phyloP scores from a whole-genome alignment of 1,140 invertebrate species.

The Idris sp. region DNA sequence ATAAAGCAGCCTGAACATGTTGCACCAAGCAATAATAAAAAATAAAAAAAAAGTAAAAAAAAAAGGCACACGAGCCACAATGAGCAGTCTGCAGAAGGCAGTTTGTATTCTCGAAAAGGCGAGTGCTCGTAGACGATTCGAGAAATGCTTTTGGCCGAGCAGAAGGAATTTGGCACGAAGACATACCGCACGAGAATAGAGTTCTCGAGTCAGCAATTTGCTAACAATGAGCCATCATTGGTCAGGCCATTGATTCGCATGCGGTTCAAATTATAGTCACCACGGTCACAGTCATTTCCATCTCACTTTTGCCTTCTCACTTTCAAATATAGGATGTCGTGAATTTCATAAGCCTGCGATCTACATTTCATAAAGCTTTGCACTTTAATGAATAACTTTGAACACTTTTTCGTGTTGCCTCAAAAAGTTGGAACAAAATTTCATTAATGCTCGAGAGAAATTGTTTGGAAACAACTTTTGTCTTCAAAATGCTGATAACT shows the following conservation, averaged over 20 bases:
- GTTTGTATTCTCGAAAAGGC: slow-evolving; percentile 20
- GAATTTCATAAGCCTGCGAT: slow-evolving; percentile 48
- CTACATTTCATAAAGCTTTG: no score
- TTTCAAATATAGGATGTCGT: slow-evolving; percentile 11
- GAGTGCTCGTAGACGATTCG: slow-evolving; percentile 26
- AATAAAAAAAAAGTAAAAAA: slow-evolving; percentile 19
- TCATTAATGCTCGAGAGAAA: no score
- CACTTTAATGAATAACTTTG: no score
- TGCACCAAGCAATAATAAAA: slow-evolving; percentile 20
- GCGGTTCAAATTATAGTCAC: slow-evolving; percentile 30
- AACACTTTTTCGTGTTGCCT: no score
- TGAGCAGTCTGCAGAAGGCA: slow-evolving; percentile 18
- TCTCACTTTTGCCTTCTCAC: no score
- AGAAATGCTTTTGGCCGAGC: slow-evolving; percentile 45
- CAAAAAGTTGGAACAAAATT: no score
- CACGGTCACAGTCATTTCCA: no score
- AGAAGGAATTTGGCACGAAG: slow-evolving; percentile 47
- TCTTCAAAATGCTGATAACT: no score
- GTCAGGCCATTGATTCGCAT: slow-evolving; percentile 48
- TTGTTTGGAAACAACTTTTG: no score
- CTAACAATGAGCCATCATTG: slow-evolving; percentile 48
- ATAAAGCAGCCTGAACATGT: slow-evolving; percentile 15
- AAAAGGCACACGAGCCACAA: no score
- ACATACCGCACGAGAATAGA: slow-evolving; percentile 46
- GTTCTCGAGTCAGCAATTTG: slow-evolving; percentile 49